Base-by-base conservation (phyloP, 2,888 invertebrate genomes). In the Amblyteles armatorius region DNA sequence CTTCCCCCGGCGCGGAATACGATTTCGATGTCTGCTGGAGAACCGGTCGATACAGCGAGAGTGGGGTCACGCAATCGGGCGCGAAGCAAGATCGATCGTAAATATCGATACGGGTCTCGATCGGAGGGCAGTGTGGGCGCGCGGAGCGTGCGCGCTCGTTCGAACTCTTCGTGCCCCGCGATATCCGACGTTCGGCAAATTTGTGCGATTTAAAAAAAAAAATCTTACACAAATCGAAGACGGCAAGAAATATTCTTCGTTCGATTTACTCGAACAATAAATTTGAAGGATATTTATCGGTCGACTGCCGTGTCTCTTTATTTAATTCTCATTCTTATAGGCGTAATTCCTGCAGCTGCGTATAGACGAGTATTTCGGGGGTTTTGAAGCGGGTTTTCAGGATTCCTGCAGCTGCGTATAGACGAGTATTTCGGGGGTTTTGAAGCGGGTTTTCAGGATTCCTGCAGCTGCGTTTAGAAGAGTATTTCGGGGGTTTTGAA, bases 41-140 rank as follows among this genome's bases (percentile, higher is more conserved):
- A 73, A 74, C 78, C 74, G 79, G 73, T 79, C 79, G 79, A 74
- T 79, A 83, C 79, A 63, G 60, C 11, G 13, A 57, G 68, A 73
- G 83, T 69, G 73, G 79, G 79, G 79, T 74, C 74, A 69, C 22
- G 40, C 63, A 44, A 79, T 83, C 79, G 69, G 48, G n/a, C 57
- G 11, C 13, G 44, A 40, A 69, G 69, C 40, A 48, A 26, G 78
- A 79, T 74, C 73, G 73, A 79, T 74, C 73, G 79, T 74, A 79
- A 83, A 83, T 83, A 69, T 79, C 69, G 83, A 74, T 69, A 74
- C 68, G 67, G 13, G 60, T 26, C 50, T 69, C 48, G 55, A n/a
- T 19, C 40, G 55, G 6, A 48, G 69, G 50, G 72, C 22, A 40
- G 69, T 33, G 83, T 79, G 69, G 83, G 83, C 73, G 73, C 73